Evolutionary conservation across 2,888 invertebrate genomes (phyloP).

Genomic region (Pseudococcus longispinus): DNA sequence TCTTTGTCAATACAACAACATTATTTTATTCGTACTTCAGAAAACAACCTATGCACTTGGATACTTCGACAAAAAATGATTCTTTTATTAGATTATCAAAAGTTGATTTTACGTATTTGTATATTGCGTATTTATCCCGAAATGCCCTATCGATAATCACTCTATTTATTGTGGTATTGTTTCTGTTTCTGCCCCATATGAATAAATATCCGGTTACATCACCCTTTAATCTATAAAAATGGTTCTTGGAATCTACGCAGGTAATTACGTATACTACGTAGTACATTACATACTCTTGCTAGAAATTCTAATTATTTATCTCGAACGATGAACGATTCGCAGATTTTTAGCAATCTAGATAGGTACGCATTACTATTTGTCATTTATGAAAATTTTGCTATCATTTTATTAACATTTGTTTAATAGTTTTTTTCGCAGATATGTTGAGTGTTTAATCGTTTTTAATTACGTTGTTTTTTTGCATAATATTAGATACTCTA

Average conservation of each 20-base stretch:
- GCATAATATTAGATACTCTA: background rate
- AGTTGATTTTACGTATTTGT: background rate
- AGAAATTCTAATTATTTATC: background rate
- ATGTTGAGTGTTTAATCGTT: background rate
- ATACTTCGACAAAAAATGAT: background rate
- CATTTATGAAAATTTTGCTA: conserved; percentile 12
- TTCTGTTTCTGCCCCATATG: background rate
- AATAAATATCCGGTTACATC: background rate
- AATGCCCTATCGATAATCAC: background rate
- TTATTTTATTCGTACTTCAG: background rate
- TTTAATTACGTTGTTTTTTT: conserved; percentile 28
- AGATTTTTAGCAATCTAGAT: background rate
- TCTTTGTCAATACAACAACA: background rate
- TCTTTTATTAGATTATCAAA: background rate
- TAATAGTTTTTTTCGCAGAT: conserved; percentile 7
- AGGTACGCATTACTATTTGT: background rate
- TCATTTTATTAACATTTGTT: background rate
- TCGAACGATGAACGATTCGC: background rate
- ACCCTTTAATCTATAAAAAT: background rate
- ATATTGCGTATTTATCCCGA: background rate
- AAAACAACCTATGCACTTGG: background rate
- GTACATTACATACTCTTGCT: background rate
- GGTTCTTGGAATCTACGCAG: background rate
- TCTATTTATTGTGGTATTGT: background rate
- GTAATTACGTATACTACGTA: background rate